A percentile compares a stretch with the other conserved stretches of the same genome.
phyloP scores from a whole-genome alignment of 2,113 vertebrate genomes.

The Gila orcuttii region DNA sequence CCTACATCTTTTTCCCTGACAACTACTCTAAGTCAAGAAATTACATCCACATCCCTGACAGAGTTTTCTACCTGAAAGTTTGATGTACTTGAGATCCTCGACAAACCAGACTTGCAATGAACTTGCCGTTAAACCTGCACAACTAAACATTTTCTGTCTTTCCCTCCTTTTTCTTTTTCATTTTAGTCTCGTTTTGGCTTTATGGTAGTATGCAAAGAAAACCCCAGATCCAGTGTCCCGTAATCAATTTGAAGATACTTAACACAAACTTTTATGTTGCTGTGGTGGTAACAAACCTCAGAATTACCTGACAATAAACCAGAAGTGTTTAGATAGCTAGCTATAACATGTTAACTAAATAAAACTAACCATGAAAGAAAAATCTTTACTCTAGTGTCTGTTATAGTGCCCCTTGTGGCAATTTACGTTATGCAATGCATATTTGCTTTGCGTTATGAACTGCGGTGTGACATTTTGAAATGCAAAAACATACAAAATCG shows the following conservation, averaged over 20 bases:
- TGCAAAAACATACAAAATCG: background rate
- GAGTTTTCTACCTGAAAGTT: conserved; percentile 30
- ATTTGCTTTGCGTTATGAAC: background rate
- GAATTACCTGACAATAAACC: background rate
- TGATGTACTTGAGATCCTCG: conserved; percentile 17
- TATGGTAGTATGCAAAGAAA: background rate
- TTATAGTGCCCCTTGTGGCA: background rate
- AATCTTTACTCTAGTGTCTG: background rate
- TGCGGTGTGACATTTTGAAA: background rate
- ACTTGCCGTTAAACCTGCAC: background rate
- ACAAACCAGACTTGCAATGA: conserved; percentile 42
- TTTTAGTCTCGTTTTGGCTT: background rate
- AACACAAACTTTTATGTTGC: background rate
- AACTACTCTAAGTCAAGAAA: conserved; percentile 38
- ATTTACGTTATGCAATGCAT: too few relatives aligned
- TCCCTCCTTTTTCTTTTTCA: background rate
- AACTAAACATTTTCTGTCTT: background rate
- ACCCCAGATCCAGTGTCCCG: background rate
- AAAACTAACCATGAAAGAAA: background rate
- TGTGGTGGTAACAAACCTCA: conserved; percentile 1
- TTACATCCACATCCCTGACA: conserved; percentile 32
- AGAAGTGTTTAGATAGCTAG: background rate
- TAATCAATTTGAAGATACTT: background rate
- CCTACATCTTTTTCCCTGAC: conserved; percentile 38
- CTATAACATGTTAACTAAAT: background rate